phyloP scores from a whole-genome alignment of 2,797 vertebrate genomes.

The Enteromius mattozi region DNA sequence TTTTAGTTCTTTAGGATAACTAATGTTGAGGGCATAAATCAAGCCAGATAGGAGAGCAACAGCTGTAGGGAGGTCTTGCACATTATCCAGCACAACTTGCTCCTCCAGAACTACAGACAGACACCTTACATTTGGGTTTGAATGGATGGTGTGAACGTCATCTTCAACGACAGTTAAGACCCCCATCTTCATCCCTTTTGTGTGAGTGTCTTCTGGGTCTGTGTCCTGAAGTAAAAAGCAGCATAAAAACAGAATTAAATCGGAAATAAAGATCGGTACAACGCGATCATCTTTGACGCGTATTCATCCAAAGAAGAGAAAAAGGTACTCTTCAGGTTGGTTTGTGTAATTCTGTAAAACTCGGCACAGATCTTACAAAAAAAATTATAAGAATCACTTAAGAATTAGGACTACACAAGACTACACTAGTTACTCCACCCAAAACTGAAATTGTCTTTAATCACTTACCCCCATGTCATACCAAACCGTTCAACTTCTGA shows the following conservation, averaged over 20 bases:
- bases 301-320: background rate
- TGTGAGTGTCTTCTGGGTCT: constrained; percentile 1
- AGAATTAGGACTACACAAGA: background rate
- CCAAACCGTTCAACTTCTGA: too few species aligned
- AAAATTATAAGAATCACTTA: too few species aligned
- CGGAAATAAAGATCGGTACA: too few species aligned
- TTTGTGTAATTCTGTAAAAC: constrained; percentile 17
- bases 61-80: constrained; percentile 3
- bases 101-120: constrained; percentile 7
- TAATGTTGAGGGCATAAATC: constrained; percentile 7
- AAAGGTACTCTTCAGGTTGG: background rate
- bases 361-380: background rate
- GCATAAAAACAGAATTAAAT: background rate
- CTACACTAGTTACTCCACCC: too few species aligned
- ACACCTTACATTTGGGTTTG: constrained; percentile 9
- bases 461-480: too few species aligned
- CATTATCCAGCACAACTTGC: constrained; percentile 2
- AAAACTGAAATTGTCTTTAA: too few species aligned
- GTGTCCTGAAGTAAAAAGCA: constrained; percentile 23
- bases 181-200: constrained; percentile 20
- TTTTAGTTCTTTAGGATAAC: constrained; percentile 5
- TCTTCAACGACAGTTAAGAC: constrained; percentile 3
- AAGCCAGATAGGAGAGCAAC: background rate
- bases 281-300: background rate
- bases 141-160: background rate